Evolutionary conservation across 2,113 vertebrate species (phyloP).

Genomic region (Sylvietta virens): DNA sequence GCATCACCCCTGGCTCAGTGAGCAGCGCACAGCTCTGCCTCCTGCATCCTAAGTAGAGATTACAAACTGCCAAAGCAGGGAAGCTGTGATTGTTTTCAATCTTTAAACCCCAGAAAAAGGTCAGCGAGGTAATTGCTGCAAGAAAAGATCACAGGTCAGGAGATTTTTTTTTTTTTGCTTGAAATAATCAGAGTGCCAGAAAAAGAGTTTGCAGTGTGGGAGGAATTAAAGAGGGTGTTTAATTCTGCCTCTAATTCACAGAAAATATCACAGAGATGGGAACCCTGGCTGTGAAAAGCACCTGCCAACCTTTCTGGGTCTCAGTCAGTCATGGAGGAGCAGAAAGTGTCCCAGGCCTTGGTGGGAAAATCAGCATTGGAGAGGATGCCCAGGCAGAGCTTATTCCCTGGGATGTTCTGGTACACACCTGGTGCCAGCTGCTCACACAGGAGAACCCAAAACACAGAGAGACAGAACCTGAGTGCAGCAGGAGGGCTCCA

Average conservation of each 20-base stretch:
- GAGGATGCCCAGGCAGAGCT: too few species aligned
- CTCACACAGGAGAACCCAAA: accelerated
- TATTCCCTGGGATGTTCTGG: accelerated
- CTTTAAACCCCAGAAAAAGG: not conserved
- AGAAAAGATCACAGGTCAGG: not conserved
- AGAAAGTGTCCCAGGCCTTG: not conserved
- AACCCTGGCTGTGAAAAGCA: not conserved
- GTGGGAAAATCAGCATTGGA: accelerated
- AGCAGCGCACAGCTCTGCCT: not conserved
- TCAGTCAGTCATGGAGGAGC: accelerated
- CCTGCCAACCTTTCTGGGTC: accelerated
- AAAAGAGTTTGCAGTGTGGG: not conserved
- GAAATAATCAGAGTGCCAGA: not conserved
- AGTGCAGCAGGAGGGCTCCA: accelerated
- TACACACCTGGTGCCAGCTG: accelerated
- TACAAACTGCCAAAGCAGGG: not conserved
- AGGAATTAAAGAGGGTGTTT: not conserved
- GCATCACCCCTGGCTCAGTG: accelerated
- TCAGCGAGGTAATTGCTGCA: not conserved
- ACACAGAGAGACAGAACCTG: accelerated
- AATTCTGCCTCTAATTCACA: not conserved
- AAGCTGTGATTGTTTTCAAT: not conserved
- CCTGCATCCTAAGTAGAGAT: not conserved
- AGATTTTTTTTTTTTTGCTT: not conserved
- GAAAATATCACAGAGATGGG: accelerated